Base-by-base conservation (phyloP, 2,113 vertebrate species). In the Megaptera novaeangliae region DNA sequence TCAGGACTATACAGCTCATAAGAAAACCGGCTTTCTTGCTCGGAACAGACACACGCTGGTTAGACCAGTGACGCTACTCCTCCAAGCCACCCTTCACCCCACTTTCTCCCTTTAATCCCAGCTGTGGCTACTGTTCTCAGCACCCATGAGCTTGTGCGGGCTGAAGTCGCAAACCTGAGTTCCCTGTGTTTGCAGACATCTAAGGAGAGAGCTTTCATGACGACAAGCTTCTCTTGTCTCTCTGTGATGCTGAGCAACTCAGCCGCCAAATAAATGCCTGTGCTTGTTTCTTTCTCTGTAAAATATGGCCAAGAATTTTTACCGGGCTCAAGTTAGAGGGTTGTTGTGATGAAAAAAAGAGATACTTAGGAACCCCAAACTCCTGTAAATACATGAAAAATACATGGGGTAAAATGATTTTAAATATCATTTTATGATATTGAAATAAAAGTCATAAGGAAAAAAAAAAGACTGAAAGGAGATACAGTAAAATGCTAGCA, bases 11-110 rank as follows among this genome's bases (percentile, higher is more conserved):
- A 52, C 20, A 2, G 17, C 57, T 92, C 34, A 27, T 5, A n/a
- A 55, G 74, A 59, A 74, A 83, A 21, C n/a, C 7, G 44, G 13
- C 68, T 66, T 39, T 5, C 17, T 55, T 85, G 89, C 17, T 93
- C 55, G n/a, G 55, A 25, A 9, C 2, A 46, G 20, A 44, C 29
- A 64, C 36, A 20, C 1, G 1, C 63, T 63, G 31, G 15, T 18
- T 17, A 72, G 18, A 41, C 4, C 34, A 2, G 0, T 46, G 36
- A 49, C 2, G 2, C 3, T 25, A 0, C 29, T 88, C 63, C 31
- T 74, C 57, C 46, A 11, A 34, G 74, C 31, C 6, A 9, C 29
- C 3, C 44, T 13, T 15, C 4, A 0, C 20, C 20, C 49, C 6
- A 4, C 18, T 23, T 81, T 31, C 49, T 46, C 49, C 61, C 21